Conservation (phyloP, 2,888 invertebrate species). For the Heliconius cydno region DNA sequence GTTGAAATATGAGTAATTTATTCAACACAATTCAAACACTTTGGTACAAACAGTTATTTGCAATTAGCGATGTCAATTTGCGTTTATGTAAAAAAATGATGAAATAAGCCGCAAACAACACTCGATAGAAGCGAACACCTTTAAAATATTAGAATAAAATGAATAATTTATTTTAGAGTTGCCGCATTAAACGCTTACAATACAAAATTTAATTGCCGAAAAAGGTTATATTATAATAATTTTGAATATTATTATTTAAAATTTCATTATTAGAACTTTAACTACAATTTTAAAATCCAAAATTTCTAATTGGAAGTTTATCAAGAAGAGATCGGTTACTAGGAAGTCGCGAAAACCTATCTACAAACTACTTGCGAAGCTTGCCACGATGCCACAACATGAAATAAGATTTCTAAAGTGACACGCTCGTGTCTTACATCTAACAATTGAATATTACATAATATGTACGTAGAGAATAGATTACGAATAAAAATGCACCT, state of each 20-base stretch:
- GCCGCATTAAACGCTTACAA: constrained; percentile 46
- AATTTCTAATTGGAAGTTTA: constrained; percentile 77
- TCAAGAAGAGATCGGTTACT: constrained; percentile 75
- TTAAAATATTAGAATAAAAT: constrained; percentile 58
- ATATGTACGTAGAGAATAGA: constrained; percentile 64
- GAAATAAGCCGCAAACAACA: constrained; percentile 71
- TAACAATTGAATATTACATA: constrained; percentile 66
- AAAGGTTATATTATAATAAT: constrained; percentile 55
- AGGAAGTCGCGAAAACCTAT: constrained; percentile 81
- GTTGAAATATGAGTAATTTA: constrained; percentile 82
- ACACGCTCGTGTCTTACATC: constrained; percentile 73
- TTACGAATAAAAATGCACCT: constrained; percentile 80
- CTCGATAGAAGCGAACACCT: constrained; percentile 68
- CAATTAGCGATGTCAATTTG: constrained; percentile 69
- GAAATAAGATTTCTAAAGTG: constrained; percentile 76
- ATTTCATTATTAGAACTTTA: constrained; percentile 67
- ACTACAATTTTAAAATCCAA: constrained; percentile 68
- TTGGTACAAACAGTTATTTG: constrained; percentile 83
- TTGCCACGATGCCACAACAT: constrained; percentile 77
- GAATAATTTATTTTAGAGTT: constrained; percentile 48
- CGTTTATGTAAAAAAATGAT: constrained; percentile 59
- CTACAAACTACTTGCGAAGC: constrained; percentile 79
- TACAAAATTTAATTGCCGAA: constrained; percentile 51
- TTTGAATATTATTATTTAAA: constrained; percentile 60
- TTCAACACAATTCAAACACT: constrained; percentile 84